phyloP scores from a whole-genome alignment of 2,797 vertebrate genomes.

The Crocidura indochinensis region DNA sequence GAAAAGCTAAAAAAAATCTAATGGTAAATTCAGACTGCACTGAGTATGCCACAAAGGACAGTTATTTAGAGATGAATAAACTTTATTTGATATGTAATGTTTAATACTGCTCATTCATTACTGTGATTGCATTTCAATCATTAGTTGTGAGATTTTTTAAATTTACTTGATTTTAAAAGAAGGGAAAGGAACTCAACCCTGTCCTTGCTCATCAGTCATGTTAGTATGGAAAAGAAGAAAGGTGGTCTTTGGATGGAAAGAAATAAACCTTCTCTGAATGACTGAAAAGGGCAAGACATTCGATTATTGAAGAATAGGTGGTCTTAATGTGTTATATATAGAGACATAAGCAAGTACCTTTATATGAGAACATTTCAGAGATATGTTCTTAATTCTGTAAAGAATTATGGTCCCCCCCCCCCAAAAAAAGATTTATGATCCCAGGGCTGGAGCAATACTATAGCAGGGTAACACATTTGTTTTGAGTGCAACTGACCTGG shows the following conservation, averaged over 20 bases:
- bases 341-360: neutral
- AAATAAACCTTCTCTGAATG: conserved; percentile 1
- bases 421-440: no score
- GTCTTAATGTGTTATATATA: neutral
- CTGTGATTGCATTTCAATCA: neutral
- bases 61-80: conserved; percentile 41
- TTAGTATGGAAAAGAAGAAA: neutral
- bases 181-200: neutral
- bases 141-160: no score
- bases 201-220: neutral
- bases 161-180: neutral
- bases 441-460: no score
- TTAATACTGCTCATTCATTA: neutral
- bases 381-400: neutral
- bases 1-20: conserved; percentile 42
- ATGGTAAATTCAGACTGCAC: conserved; percentile 23
- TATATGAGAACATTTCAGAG: conserved; percentile 3
- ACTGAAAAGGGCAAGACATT: neutral
- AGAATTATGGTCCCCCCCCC: neutral
- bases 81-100: conserved; percentile 38
- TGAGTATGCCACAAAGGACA: conserved; percentile 14
- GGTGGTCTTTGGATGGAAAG: conserved; percentile 3
- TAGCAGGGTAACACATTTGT: no score
- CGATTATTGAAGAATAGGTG: conserved; percentile 1
- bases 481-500: no score